Conservation (phyloP, 2,888 invertebrate species). For the Palloptera scutellata region DNA sequence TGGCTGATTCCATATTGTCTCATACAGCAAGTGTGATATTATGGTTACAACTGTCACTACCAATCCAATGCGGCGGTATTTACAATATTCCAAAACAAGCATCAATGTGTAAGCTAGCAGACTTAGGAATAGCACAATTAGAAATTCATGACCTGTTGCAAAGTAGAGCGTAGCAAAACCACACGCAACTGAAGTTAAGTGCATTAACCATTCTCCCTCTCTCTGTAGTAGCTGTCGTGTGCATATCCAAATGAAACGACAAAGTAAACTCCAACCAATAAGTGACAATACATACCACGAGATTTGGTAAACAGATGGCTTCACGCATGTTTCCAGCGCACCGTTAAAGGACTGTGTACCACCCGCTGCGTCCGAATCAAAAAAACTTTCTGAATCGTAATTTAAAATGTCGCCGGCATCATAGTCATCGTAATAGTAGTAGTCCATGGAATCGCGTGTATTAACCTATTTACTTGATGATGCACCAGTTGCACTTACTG, state of each 20-base stretch:
- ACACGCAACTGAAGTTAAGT: slow-evolving; percentile 41
- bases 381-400: slow-evolving; percentile 40
- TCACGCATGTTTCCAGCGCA: slow-evolving; percentile 40
- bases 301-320: slow-evolving; percentile 44
- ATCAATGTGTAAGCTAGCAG: slow-evolving; percentile 26
- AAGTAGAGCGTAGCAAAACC: slow-evolving; percentile 41
- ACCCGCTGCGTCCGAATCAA: slow-evolving; percentile 32
- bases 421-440: slow-evolving; percentile 42
- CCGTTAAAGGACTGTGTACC: slow-evolving; percentile 37
- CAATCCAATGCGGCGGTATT: slow-evolving; percentile 36
- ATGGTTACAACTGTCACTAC: slow-evolving; percentile 43
- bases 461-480: no score
- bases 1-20: slow-evolving; percentile 66
- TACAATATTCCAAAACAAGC: slow-evolving; percentile 22
- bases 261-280: slow-evolving; percentile 43
- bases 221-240: neutral
- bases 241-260: slow-evolving; percentile 40
- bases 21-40: slow-evolving; percentile 49
- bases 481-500: no score
- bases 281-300: slow-evolving; percentile 41
- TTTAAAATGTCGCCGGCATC: slow-evolving; percentile 40
- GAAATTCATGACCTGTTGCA: slow-evolving; percentile 38
- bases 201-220: slow-evolving; percentile 21
- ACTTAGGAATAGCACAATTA: slow-evolving; percentile 36
- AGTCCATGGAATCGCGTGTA: neutral